Percentiles rank a stretch among this genome's conserved stretches.
These are phyloP conservation scores for Megaptera novaeangliae DNA, from an alignment of 2,113 vertebrate species.

Conservation along the genomic window DNA sequence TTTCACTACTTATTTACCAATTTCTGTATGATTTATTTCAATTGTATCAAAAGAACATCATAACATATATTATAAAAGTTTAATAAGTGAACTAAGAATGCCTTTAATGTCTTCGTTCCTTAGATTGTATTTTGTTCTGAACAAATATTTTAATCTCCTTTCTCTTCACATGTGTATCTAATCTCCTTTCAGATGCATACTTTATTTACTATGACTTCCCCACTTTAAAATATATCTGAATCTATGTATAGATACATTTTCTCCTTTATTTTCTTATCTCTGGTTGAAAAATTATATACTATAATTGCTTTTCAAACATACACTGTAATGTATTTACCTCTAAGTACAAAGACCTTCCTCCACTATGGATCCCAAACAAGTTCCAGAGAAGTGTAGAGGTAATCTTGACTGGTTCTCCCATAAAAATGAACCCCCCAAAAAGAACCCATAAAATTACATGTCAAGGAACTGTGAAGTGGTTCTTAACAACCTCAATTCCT, in stretches of 20 bases:
- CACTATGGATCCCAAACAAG: neutral
- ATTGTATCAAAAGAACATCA: neutral
- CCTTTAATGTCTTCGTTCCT: neutral
- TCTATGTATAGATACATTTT: neutral
- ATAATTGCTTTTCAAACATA: neutral
- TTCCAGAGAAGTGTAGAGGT: neutral
- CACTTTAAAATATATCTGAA: neutral
- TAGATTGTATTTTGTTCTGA: neutral
- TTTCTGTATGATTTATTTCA: neutral
- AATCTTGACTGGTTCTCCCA: neutral
- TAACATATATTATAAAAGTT: neutral
- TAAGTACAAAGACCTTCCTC: neutral
- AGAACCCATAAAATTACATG: neutral
- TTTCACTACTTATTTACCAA: neutral
- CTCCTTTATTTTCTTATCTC: neutral
- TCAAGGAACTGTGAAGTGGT: neutral
- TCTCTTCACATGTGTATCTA: neutral
- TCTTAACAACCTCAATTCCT: neutral
- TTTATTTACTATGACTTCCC: neutral
- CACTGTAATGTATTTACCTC: neutral
- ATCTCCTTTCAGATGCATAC: neutral
- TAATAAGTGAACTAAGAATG: neutral
- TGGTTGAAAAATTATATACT: neutral
- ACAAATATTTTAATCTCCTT: neutral
- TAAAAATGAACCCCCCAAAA: neutral